These are phyloP conservation scores for Myotis vivesi DNA, from an alignment of 2,797 vertebrate genomes.

Conservation along the genomic window DNA sequence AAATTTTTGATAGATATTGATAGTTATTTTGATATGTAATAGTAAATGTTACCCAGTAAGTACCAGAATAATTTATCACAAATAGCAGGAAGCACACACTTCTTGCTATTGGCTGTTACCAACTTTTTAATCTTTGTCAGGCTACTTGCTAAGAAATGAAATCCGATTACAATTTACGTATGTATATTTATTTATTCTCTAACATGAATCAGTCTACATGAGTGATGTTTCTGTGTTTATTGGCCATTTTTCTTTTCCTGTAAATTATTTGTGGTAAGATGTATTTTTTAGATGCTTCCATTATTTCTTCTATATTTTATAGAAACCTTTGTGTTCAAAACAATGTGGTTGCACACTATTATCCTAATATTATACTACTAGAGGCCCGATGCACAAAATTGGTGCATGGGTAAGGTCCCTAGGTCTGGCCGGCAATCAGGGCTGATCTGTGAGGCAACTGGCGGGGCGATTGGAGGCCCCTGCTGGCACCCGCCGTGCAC, in stretches of 20 bases:
- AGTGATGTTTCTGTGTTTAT: background rate
- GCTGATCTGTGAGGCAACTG: no score
- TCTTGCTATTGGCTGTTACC: background rate
- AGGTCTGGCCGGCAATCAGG: no score
- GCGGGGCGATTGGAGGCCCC: no score
- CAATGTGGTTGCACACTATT: background rate
- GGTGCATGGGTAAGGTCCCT: no score
- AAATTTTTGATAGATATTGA: conserved; percentile 3
- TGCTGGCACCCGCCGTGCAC: no score
- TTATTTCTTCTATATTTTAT: background rate
- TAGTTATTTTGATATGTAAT: conserved; percentile 24
- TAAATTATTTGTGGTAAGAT: conserved; percentile 24
- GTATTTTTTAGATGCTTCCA: conserved; percentile 40
- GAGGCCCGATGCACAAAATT: no score
- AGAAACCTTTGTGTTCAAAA: conserved; percentile 45
- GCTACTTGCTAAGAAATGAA: conserved; percentile 12
- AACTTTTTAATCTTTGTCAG: conserved; percentile 8
- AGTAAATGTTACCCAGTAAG: background rate
- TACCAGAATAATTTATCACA: background rate
- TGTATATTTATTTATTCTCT: conserved; percentile 41
- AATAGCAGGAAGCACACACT: background rate
- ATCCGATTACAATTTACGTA: background rate
- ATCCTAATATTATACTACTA: background rate
- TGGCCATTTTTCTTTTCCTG: background rate
- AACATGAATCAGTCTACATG: background rate